Base-by-base conservation (phyloP, 1,140 invertebrate genomes). In the Dicyema japonicum region DNA sequence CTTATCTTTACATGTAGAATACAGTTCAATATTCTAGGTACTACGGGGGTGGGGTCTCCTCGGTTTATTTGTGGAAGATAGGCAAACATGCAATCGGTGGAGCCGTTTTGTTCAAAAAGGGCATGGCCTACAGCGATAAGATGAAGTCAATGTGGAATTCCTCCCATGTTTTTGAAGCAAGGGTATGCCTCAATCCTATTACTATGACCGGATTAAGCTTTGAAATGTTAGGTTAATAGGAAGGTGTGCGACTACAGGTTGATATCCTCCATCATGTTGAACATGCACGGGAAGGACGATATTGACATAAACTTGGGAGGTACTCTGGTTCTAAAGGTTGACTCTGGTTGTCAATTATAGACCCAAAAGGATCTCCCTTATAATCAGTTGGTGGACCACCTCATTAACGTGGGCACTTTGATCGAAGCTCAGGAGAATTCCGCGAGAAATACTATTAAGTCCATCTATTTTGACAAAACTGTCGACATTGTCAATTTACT, bases 81-180 rank as follows among this genome's bases (percentile, higher is more conserved):
- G 80, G 92, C 43, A 32, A 33, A 30, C 75, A 85, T 54, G 80
- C 80, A 3, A 94, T 97, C 62, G 88, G 82, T 36, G 82, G 82
- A 39, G 85, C 90, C 22, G 85, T 94, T 44, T 58, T 94, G 34
- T 92, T 97, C 36, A 97, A 97, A 55, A 94, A 94, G 54, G 76
- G 74, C 9, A 76, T 78, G 1, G 80, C 92, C 60, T 80, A 78
- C 9, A 69, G 64, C 43, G 78, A 78, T 47, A 88, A 80, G 54
- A 92, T 92, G 35, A 46, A 85, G 74, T 53, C 88, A 60, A 2
- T 94, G 80, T 97, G 88, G 88, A 85, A 97, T 50, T 92, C 82
- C 2, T 90, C 97, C 46, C 85, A 97, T 48, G 85, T 97, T 1
- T 72, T 97, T 9, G 85, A 97, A 59, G 78, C 92, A 1, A 69